A percentile compares a stretch with the other conserved stretches of the same genome.
Evolutionary conservation across 2,797 vertebrate species (phyloP).

Genomic region (Acropternis orthonyx): DNA sequence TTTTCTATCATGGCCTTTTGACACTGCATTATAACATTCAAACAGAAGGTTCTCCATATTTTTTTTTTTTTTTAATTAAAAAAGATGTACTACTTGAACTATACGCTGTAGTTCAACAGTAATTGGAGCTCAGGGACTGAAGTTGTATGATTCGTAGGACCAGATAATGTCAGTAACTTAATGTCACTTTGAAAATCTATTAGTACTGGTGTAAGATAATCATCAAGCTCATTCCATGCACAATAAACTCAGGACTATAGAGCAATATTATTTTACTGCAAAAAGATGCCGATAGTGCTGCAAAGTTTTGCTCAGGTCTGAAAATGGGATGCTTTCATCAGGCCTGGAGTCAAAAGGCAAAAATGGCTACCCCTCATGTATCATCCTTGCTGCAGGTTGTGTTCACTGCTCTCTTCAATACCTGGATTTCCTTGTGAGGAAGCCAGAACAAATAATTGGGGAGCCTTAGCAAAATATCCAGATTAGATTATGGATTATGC

Average conservation of each 20-base stretch:
- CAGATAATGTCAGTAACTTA: neutral
- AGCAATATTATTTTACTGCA: neutral
- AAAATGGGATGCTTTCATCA: neutral
- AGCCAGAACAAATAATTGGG: neutral
- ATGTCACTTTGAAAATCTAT: neutral
- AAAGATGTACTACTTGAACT: neutral
- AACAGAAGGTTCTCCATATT: neutral
- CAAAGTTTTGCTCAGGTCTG: neutral
- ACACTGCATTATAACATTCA: neutral
- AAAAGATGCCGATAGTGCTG: neutral
- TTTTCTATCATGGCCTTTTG: neutral
- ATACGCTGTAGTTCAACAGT: neutral
- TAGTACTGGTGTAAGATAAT: neutral
- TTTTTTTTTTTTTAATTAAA: neutral
- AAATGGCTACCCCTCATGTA: neutral
- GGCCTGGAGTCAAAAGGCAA: neutral
- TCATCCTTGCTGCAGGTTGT: neutral
- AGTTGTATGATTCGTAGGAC: neutral
- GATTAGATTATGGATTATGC: neutral
- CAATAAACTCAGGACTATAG: neutral
- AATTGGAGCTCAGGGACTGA: neutral
- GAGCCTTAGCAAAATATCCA: neutral
- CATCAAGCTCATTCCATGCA: neutral
- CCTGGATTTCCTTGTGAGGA: neutral
- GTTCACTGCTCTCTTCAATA: neutral